Base-by-base conservation (phyloP, 64 coral and sea anemone species). In the Pocillopora damicornis region DNA sequence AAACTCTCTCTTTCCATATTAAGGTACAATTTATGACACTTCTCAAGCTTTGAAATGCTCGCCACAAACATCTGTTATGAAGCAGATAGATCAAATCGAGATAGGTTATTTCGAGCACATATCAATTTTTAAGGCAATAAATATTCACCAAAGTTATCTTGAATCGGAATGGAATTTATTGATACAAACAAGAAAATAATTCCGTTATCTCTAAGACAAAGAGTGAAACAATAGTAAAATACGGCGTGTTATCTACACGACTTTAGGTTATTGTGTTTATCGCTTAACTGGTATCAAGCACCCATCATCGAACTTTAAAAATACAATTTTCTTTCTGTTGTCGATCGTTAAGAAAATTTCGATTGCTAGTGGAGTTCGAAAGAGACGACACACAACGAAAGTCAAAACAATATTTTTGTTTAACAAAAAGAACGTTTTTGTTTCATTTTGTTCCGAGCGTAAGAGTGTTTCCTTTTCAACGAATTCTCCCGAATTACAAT, bases 401-500 rank as follows among this genome's bases (percentile, higher is more conserved):
- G 14, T 20, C 42, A 83, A 16, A 35, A 2, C 11, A 64, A 37
- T 83, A 62, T 36, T 67, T 45, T 67, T 62, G 59, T 81, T 79
- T 58, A 63, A 81, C 79, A 63, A 81, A 60, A 81, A 18, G 25
- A 63, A 5, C n/a, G 59, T 60, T 81, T 81, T 20, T 51, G 15
- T 38, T 68, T 83, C 42, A 45, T 83, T 83, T 83, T 15, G 34
- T 35, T 38, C 1, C 10, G 26, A 16, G 5, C 15, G 15, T 37
- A 83, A 83, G 66, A 82, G 34, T 62, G 77, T 79, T 79, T 79
- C 51, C 57, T 60, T 79, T 79, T 63, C n/a, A 63, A 81, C 35
- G 67, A 63, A 6, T 35, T 37, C 22, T 45, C 67, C 36, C 51
- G 62, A 83, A 42, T 16, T 83, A 63, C 59, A 81, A 35, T 63